A percentile compares a stretch with the other conserved stretches of the same genome.
These are phyloP conservation scores for Disparrhopalites patrizii DNA, from an alignment of 2,888 invertebrate genomes.

Conservation along the genomic window DNA sequence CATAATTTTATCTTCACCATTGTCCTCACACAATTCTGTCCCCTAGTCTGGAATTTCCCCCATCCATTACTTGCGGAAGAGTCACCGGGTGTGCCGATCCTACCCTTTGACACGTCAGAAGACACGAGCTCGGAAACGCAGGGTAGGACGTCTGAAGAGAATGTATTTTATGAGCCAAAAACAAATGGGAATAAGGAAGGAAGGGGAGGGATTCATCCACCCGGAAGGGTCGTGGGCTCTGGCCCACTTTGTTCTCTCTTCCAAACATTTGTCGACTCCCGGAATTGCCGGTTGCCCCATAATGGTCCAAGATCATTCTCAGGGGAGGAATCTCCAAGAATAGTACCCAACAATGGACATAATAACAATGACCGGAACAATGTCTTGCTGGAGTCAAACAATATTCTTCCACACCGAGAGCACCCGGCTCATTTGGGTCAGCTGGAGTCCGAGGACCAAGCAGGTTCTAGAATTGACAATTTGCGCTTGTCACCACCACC, in stretches of 20 bases:
- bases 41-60: conserved; percentile 15
- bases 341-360: neutral
- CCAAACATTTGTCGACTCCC: conserved; percentile 40
- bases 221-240: conserved; percentile 16
- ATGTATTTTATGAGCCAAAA: neutral
- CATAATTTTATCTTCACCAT: conserved; percentile 8
- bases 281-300: conserved; percentile 34
- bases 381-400: conserved; percentile 15
- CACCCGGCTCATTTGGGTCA: conserved; percentile 8
- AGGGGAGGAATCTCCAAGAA: neutral
- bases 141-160: neutral
- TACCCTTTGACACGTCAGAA: conserved; percentile 1
- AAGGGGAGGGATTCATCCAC: conserved; percentile 30
- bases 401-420: conserved; percentile 14
- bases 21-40: conserved; percentile 8
- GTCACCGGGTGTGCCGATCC: neutral
- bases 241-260: conserved; percentile 40
- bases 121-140: conserved; percentile 11
- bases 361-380: conserved; percentile 11
- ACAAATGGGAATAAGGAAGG: conserved; percentile 36
- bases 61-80: conserved; percentile 17
- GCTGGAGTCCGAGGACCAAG: neutral
- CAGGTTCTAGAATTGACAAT: conserved; percentile 19
- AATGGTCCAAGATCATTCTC: neutral
- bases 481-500: conserved; percentile 2